phyloP scores from a whole-genome alignment of 2,888 invertebrate species.

The Phalera bucephala region DNA sequence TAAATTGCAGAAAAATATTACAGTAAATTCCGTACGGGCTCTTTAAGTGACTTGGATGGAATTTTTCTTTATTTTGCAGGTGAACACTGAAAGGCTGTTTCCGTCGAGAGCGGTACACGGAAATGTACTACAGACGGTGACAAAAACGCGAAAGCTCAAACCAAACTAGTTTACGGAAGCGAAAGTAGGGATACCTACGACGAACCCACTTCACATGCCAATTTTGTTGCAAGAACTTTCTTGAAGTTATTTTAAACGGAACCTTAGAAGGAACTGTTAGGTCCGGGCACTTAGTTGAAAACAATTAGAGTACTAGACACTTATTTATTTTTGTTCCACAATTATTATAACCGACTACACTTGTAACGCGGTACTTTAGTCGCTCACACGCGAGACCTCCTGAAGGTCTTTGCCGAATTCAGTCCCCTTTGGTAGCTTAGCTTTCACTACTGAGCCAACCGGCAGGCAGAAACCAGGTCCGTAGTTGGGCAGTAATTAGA shows the following conservation, averaged over 20 bases:
- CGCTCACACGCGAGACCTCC: too few species aligned
- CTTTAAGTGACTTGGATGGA: constrained; percentile 34
- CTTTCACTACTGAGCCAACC: too few species aligned
- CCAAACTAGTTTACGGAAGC: constrained; percentile 53
- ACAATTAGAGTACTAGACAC: too few species aligned
- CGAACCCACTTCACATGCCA: constrained; percentile 18
- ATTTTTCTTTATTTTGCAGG: constrained; percentile 51
- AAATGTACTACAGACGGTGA: constrained; percentile 64
- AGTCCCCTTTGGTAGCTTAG: too few species aligned
- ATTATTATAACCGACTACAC: too few species aligned
- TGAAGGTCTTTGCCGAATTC: too few species aligned
- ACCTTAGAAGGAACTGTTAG: constrained; percentile 12
- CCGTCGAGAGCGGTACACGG: constrained; percentile 63
- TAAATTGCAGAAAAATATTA: constrained; percentile 32
- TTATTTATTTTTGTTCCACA: too few species aligned
- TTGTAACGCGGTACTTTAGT: too few species aligned
- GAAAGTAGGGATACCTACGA: constrained; percentile 27
- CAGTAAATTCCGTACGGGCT: constrained; percentile 19
- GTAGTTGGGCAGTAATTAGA: too few species aligned
- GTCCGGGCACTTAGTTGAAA: constrained; percentile 19
- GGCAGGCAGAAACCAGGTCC: too few species aligned
- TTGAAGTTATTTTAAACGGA: constrained; percentile 6
- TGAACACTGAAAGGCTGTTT: constrained; percentile 67
- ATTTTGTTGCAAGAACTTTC: constrained; percentile 12
- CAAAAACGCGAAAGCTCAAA: constrained; percentile 54